Percentiles rank a stretch among this genome's conserved stretches.
Evolutionary conservation across 2,888 invertebrate genomes (phyloP).

Genomic region (Eubasilissa splendida): DNA sequence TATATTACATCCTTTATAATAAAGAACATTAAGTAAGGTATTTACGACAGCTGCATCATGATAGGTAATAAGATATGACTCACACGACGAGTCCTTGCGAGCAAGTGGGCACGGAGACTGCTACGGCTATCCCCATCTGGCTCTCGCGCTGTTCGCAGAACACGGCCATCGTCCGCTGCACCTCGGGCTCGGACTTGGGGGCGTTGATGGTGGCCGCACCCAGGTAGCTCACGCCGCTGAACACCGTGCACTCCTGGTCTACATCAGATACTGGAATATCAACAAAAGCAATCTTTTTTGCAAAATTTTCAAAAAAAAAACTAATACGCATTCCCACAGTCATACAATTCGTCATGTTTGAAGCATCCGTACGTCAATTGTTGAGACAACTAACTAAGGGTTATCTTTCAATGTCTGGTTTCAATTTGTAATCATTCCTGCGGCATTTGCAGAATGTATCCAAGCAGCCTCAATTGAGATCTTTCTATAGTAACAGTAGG

Average conservation of each 20-base stretch:
- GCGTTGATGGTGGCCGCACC: constrained; percentile 93
- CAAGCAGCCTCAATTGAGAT: too few relatives aligned
- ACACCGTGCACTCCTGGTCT: constrained; percentile 92
- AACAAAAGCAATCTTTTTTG: constrained; percentile 11
- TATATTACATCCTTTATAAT: too few relatives aligned
- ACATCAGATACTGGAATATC: constrained; percentile 79
- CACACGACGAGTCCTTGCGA: constrained; percentile 95
- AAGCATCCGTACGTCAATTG: too few relatives aligned
- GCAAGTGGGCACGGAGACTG: constrained; percentile 92
- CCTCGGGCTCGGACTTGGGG: constrained; percentile 93
- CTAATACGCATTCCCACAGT: too few relatives aligned
- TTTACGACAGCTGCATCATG: too few relatives aligned
- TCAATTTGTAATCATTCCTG: too few relatives aligned
- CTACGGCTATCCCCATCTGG: constrained; percentile 87
- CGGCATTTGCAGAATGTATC: too few relatives aligned
- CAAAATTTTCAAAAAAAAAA: neutral
- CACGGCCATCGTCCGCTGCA: constrained; percentile 93
- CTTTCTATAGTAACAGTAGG: too few relatives aligned
- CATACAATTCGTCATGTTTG: too few relatives aligned
- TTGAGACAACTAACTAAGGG: too few relatives aligned
- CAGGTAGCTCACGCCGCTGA: constrained; percentile 93
- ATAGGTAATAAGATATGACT: constrained; percentile 65
- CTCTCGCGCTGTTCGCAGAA: constrained; percentile 85
- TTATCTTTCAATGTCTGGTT: too few relatives aligned
- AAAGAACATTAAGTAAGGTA: too few relatives aligned